Base-by-base conservation (phyloP, 1,140 invertebrate species). In the Lithobius niger region DNA sequence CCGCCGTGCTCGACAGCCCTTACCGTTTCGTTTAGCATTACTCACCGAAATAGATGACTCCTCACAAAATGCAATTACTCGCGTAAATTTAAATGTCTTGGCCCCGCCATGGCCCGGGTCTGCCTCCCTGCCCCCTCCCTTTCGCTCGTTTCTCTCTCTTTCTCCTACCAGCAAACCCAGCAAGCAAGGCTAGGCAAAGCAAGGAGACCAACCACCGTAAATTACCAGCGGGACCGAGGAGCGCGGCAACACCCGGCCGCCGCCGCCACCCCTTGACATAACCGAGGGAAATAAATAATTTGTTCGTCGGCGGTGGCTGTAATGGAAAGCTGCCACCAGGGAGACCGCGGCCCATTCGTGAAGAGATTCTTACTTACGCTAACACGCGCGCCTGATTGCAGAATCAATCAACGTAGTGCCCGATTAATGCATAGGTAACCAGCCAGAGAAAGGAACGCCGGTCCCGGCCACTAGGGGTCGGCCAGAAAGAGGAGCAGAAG, bases 331-430 rank as follows among this genome's bases (percentile, higher is more conserved):
- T 25, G 21, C 4, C 48, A 24, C 21, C 24, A 21, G 25, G 48
- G 48, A 27, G 4, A 13, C 18, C 43, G 6, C 18, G 4, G 43
- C 24, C 13, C 22, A 6, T 13, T 13, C 3, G 24, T 50, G 48
- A 50, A 50, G 48, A 50, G 48, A 50, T 50, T 50, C 48, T 50
- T 50, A 50, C 48, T 50, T 50, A 50, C 48, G 48, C 48, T 50
- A 50, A 50, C 48, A 26, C 24, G 48, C 48, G 3, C 25, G 43
- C 48, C 24, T 50, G 48, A 50, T 50, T 50, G 48, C 48, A 50
- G 48, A 50, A 50, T 50, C 48, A 50, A 50, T 50, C 48, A 50
- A 50, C 48, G 43, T 45, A 4, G 4, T 13, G 16, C 4, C 31
- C 43, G 43, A 45, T 45, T 45, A 45, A 45, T 45, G 43, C 16